Base-by-base conservation (phyloP, 2,888 invertebrate species). In the Agonopterix arenella region DNA sequence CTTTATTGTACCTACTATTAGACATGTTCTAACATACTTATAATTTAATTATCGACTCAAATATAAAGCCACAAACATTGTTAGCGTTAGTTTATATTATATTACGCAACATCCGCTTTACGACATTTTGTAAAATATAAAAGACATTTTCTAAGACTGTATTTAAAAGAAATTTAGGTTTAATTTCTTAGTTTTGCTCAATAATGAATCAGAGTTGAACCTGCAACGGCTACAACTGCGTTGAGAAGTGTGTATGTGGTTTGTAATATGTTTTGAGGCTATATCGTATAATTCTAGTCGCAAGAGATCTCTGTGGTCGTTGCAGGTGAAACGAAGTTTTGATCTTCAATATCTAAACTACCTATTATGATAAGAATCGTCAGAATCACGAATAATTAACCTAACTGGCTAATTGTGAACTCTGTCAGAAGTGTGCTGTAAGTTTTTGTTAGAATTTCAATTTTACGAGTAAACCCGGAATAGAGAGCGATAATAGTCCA, bases 61-160 rank as follows among this genome's bases (percentile, higher is more conserved):
- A 40, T 40, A 40, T 40, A 40, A 55, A 51, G 50, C 55, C 60
- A 62, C 63, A 56, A 58, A 59, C 53, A 57, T 52, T 50, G 55
- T 64, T 28, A 28, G 28, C 28, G 28, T 28, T 28, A 28, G 28
- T 28, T 28, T 28, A 28, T 28, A 28, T 7, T 5, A 28, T 28
- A 28, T 28, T 52, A 56, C 59, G 54, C 59, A 58, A 49, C 53
- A 53, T 61, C 49, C 56, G 58, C 51, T 28, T 28, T 28, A 28
- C 28, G 28, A 28, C 28, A 59, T 60, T 52, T 56, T 58, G 56
- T 58, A 54, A 64, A 65, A 59, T 52, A 66, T 64, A 73, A 80
- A 83, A 82, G 80, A 81, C 81, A 79, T 65, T 67, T 66, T 13
- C 10, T 57, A 82, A 84, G 84, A 84, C 83, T 84, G 83, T 75